Evolutionary conservation across 2,888 invertebrate genomes (phyloP).

Genomic region (Pammene aurita): DNA sequence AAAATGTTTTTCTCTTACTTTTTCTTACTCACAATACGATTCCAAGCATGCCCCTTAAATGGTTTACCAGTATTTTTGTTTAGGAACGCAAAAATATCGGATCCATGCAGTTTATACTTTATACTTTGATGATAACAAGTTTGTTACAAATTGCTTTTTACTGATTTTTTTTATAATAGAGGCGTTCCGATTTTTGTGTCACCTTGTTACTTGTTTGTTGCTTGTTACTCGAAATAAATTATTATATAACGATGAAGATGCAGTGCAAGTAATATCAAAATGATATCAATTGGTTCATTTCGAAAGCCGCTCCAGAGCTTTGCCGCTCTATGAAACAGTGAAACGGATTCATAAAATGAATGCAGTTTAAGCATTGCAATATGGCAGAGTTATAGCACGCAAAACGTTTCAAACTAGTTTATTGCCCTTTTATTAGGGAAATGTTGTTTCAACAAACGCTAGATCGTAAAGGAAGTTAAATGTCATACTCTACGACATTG

Average conservation of each 20-base stretch:
- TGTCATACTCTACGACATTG: neutral
- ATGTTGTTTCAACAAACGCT: conserved; percentile 1
- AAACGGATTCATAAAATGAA: conserved; percentile 15
- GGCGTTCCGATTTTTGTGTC: no score
- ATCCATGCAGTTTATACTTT: no score
- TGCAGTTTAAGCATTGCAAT: conserved; percentile 7
- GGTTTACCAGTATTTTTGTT: no score
- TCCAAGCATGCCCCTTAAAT: no score
- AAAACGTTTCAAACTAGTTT: conserved; percentile 15
- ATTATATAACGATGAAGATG: neutral
- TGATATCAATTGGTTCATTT: neutral
- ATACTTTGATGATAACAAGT: no score
- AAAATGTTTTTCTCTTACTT: no score
- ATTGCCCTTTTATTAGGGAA: conserved; percentile 17
- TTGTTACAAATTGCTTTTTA: no score
- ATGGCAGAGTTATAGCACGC: conserved; percentile 6
- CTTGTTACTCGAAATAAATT: no score
- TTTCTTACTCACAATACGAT: no score
- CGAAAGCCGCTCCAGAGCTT: neutral
- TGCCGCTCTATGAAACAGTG: neutral
- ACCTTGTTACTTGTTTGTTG: no score
- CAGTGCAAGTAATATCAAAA: neutral
- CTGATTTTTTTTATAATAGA: no score
- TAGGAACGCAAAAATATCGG: no score
- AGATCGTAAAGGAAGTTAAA: neutral